These are phyloP conservation scores for Cydia splendana DNA, from an alignment of 1,140 invertebrate genomes.

Conservation along the genomic window DNA sequence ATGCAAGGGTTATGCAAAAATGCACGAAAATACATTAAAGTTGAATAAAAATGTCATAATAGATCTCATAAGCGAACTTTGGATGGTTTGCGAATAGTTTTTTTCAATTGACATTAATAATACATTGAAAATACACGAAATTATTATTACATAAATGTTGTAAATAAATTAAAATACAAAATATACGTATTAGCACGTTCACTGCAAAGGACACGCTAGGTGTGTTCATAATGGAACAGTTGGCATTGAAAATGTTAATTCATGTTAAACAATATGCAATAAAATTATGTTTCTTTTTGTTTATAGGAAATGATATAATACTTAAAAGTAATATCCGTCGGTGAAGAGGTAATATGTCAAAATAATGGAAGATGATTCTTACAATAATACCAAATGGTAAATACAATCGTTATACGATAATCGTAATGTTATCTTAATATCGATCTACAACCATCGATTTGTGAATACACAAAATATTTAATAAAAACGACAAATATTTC, in stretches of 20 bases:
- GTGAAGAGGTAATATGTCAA: slow-evolving; percentile 11
- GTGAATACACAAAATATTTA: background rate
- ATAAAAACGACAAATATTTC: background rate
- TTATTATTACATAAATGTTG: background rate
- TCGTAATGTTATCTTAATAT: background rate
- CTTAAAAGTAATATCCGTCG: slow-evolving; percentile 1
- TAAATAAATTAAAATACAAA: background rate
- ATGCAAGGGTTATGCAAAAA: slow-evolving; percentile 13
- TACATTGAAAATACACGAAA: background rate
- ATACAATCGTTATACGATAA: background rate
- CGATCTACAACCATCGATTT: background rate
- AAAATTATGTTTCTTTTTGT: background rate
- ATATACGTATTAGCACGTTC: background rate
- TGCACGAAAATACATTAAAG: background rate
- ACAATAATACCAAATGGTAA: slow-evolving; percentile 20
- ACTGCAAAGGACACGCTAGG: too few species aligned
- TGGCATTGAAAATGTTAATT: too few species aligned
- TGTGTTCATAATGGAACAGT: too few species aligned
- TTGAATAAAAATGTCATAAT: slow-evolving; percentile 1
- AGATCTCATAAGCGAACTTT: background rate
- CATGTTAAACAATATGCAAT: background rate
- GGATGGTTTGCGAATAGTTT: background rate
- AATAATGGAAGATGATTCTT: slow-evolving; percentile 20
- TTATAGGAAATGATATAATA: background rate
- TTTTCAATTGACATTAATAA: background rate